A percentile compares a stretch with the other conserved stretches of the same genome.
Evolutionary conservation across 2,888 invertebrate genomes (phyloP).

Genomic region (Nemoura dubitans): DNA sequence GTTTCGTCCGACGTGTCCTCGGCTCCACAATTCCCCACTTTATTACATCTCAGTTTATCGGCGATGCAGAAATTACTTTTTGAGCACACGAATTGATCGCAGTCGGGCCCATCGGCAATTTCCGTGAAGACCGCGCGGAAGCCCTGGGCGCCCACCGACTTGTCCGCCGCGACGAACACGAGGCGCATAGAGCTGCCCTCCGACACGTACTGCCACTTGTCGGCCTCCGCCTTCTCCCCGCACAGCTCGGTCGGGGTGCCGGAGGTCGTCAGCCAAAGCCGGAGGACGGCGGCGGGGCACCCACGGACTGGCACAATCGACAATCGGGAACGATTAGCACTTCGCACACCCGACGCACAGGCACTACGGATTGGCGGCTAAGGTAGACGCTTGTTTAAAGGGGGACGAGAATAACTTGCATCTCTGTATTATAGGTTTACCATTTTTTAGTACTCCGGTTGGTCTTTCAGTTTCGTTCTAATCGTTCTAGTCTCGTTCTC

Average conservation of each 20-base stretch:
- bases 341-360: neutral
- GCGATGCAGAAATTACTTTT: slow-evolving; percentile 82
- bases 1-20: slow-evolving; percentile 78
- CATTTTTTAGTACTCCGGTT: neutral
- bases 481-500: neutral
- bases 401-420: neutral
- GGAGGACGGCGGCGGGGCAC: slow-evolving; percentile 89
- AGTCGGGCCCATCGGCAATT: slow-evolving; percentile 70
- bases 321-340: neutral
- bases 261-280: slow-evolving; percentile 86
- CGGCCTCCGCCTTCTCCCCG: slow-evolving; percentile 79
- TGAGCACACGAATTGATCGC: slow-evolving; percentile 76
- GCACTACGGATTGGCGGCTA: neutral
- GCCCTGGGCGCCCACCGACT: slow-evolving; percentile 92
- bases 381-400: neutral
- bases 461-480: too few species aligned
- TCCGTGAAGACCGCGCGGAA: slow-evolving; percentile 97
- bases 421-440: neutral
- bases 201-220: slow-evolving; percentile 87
- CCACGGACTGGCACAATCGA: slow-evolving; percentile 74
- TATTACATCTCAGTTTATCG: slow-evolving; percentile 78
- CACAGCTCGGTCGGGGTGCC: slow-evolving; percentile 88
- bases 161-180: slow-evolving; percentile 93
- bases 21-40: slow-evolving; percentile 85
- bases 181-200: slow-evolving; percentile 87